Conservation (phyloP, 2,113 vertebrate genomes). For the Nothoprocta perdicaria region DNA sequence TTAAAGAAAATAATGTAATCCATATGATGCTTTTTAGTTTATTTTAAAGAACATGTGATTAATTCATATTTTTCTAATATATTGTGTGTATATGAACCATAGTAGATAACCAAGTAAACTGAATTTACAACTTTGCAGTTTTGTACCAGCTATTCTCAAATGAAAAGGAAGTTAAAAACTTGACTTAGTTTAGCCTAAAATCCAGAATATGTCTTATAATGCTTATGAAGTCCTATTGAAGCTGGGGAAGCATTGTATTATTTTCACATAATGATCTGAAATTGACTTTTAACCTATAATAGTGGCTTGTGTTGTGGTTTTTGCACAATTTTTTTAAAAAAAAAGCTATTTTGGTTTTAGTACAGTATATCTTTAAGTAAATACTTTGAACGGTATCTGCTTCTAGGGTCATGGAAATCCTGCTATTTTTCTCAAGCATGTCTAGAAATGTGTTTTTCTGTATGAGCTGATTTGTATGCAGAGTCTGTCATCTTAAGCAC, state of each 20-base stretch:
- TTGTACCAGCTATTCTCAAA: background rate
- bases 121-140: background rate
- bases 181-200: background rate
- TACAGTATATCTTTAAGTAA: background rate
- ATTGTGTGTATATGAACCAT: background rate
- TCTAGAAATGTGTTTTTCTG: background rate
- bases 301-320: background rate
- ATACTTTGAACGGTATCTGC: background rate
- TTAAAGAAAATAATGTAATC: constrained; percentile 75
- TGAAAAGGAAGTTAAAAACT: background rate
- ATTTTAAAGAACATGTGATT: background rate
- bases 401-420: background rate
- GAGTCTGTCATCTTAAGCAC: constrained; percentile 4
- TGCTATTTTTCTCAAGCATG: background rate
- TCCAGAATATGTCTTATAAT: background rate
- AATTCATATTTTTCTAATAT: background rate
- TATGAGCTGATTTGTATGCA: constrained; percentile 51
- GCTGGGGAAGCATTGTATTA: background rate
- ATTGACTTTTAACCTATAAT: background rate
- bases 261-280: background rate
- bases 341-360: background rate
- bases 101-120: background rate
- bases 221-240: background rate
- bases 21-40: background rate
- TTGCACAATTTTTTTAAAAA: background rate